These are phyloP conservation scores for Eledona agricola DNA, from an alignment of 2,888 invertebrate genomes.

Conservation along the genomic window DNA sequence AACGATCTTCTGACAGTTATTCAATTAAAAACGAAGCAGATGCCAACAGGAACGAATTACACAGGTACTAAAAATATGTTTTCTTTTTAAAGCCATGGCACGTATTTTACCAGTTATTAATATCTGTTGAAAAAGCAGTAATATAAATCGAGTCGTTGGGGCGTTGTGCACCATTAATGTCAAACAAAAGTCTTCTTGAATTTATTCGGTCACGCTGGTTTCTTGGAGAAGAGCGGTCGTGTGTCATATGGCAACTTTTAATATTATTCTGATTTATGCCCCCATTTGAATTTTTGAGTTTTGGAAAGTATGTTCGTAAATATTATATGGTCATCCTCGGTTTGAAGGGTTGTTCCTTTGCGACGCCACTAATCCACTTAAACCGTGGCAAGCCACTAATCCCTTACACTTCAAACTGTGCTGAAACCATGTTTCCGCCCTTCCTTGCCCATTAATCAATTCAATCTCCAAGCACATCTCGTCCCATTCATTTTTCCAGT, in stretches of 20 bases:
- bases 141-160: slow-evolving; percentile 32
- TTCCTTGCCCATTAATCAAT: slow-evolving; percentile 5
- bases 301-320: too few species aligned
- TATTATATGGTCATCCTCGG: too few species aligned
- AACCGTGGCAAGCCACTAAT: slow-evolving; percentile 1
- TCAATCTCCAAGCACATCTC: slow-evolving; percentile 13
- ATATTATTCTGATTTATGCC: slow-evolving; percentile 26
- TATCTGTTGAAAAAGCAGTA: slow-evolving; percentile 28
- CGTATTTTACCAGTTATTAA: too few species aligned
- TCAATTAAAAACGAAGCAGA: too few species aligned
- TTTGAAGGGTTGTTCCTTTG: slow-evolving; percentile 1
- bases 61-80: too few species aligned
- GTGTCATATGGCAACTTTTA: slow-evolving; percentile 30
- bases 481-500: slow-evolving; percentile 18
- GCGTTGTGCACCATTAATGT: slow-evolving; percentile 36
- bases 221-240: slow-evolving; percentile 18
- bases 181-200: slow-evolving; percentile 36
- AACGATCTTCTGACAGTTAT: too few species aligned
- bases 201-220: slow-evolving; percentile 35
- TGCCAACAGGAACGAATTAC: too few species aligned
- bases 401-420: slow-evolving; percentile 1
- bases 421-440: slow-evolving; percentile 1
- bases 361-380: slow-evolving; percentile 1
- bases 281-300: slow-evolving; percentile 18
- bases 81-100: too few species aligned